These are phyloP conservation scores for Panagrolaimus sp. DNA, from an alignment of 1,140 invertebrate species.

Conservation along the genomic window DNA sequence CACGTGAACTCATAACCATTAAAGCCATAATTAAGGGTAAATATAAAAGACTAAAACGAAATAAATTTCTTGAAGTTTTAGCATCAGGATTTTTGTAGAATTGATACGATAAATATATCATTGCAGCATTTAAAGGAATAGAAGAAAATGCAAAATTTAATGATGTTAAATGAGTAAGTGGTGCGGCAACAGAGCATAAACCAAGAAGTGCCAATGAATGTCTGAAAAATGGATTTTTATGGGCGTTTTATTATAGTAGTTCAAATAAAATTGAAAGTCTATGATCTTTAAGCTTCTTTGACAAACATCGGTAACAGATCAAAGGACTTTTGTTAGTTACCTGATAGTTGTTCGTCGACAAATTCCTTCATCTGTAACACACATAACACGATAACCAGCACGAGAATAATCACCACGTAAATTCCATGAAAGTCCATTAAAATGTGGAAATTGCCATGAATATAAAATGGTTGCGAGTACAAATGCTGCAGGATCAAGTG, in stretches of 20 bases:
- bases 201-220: conserved; percentile 73
- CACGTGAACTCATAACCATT: conserved; percentile 73
- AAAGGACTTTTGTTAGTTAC: no score
- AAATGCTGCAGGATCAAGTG: conserved; percentile 65
- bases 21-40: conserved; percentile 80
- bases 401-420: conserved; percentile 80
- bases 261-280: no score
- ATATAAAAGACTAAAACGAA: conserved; percentile 83
- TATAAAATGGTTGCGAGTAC: conserved; percentile 81
- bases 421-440: conserved; percentile 97
- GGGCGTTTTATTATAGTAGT: background rate
- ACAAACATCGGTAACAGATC: no score
- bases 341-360: conserved; percentile 47
- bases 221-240: conserved; percentile 58
- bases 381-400: conserved; percentile 96
- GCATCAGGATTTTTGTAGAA: conserved; percentile 87
- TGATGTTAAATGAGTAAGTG: conserved; percentile 76
- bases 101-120: conserved; percentile 83
- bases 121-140: conserved; percentile 81
- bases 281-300: no score
- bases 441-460: conserved; percentile 99
- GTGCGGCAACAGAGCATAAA: conserved; percentile 70
- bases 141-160: conserved; percentile 82
- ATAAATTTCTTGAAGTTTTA: conserved; percentile 79
- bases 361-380: conserved; percentile 78